phyloP scores from a whole-genome alignment of 2,888 invertebrate species.

The Paralinhomoeus sp. region DNA sequence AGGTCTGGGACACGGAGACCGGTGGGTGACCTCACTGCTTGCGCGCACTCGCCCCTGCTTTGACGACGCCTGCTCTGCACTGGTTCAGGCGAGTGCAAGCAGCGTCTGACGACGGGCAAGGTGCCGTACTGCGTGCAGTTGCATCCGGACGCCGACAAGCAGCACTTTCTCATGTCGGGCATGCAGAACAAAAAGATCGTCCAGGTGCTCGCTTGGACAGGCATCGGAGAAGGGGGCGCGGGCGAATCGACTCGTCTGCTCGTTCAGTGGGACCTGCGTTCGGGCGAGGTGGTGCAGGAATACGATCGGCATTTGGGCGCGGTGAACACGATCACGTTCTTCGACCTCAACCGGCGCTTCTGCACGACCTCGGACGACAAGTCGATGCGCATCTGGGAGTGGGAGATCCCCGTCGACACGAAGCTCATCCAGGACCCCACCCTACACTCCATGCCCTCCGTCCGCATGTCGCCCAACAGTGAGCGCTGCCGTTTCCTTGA shows the following conservation, averaged over 20 bases:
- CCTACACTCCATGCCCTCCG: conserved; percentile 96
- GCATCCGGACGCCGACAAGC: conserved; percentile 86
- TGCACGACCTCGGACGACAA: conserved; percentile 98
- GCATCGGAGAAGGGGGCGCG: background rate
- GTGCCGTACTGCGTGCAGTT: conserved; percentile 95
- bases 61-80: background rate
- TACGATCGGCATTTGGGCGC: conserved; percentile 96
- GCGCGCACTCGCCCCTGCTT: background rate
- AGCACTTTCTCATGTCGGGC: conserved; percentile 88
- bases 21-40: conserved; percentile 34
- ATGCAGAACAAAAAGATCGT: conserved; percentile 98
- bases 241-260: conserved; percentile 1
- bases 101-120: conserved; percentile 71
- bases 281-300: conserved; percentile 77
- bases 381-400: conserved; percentile 95
- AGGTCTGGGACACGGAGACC: conserved; percentile 96
- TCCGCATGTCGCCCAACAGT: conserved; percentile 73
- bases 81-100: conserved; percentile 30
- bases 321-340: conserved; percentile 94
- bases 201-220: conserved; percentile 44
- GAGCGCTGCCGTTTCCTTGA: conserved; percentile 8
- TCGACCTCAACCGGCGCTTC: conserved; percentile 88
- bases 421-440: conserved; percentile 98
- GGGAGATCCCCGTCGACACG: conserved; percentile 74
- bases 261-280: conserved; percentile 73